Conservation (phyloP, 2,797 vertebrate genomes). For the Brachyalestes nurse region DNA sequence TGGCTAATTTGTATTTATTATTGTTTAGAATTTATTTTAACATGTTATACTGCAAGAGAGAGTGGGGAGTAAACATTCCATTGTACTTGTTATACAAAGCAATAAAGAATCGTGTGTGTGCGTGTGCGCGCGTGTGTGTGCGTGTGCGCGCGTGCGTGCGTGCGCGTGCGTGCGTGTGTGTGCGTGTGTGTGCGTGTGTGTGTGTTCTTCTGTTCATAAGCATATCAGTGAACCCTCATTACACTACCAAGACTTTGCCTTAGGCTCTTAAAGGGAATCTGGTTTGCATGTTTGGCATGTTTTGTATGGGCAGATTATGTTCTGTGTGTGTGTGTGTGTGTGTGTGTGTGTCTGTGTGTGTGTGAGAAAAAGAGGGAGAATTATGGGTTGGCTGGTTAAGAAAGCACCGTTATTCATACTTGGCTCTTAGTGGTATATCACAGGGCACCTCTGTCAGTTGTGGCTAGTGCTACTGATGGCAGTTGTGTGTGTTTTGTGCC, state of each 20-base stretch:
- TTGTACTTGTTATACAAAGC: no score
- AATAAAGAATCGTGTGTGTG: no score
- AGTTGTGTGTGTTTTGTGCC: conserved; percentile 38
- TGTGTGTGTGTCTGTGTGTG: no score
- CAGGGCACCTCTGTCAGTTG: conserved; percentile 20
- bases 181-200: background rate
- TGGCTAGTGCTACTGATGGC: conserved; percentile 41
- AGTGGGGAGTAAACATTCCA: no score
- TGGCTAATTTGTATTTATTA: no score
- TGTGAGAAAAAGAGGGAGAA: background rate
- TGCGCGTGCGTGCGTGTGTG: background rate
- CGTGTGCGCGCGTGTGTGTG: conserved; percentile 7
- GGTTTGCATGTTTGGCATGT: conserved; percentile 60
- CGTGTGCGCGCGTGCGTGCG: background rate
- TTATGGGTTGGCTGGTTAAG: conserved; percentile 31
- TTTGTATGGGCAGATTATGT: conserved; percentile 44
- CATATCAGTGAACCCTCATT: conserved; percentile 49
- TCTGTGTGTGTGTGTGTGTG: background rate
- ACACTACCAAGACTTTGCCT: conserved; percentile 28
- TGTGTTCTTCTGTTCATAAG: conserved; percentile 27
- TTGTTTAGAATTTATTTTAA: no score
- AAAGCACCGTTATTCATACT: conserved; percentile 32
- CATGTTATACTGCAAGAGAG: no score
- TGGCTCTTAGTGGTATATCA: conserved; percentile 4
- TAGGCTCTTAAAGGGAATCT: conserved; percentile 26